phyloP scores from a whole-genome alignment of 2,113 vertebrate species.

The Pseudolaguvia tuberculata region DNA sequence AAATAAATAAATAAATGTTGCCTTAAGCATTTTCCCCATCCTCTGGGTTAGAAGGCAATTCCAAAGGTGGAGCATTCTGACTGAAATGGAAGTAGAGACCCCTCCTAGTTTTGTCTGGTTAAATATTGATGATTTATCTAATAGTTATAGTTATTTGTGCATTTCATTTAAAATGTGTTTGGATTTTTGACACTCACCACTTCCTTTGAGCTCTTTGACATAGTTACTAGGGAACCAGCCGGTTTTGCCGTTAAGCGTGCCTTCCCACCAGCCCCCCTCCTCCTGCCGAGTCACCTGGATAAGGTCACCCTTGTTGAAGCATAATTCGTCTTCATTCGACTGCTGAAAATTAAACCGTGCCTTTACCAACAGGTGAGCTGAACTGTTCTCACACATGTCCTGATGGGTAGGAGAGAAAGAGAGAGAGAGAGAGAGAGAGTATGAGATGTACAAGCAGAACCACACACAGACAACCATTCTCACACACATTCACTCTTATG shows the following conservation, averaged over 20 bases:
- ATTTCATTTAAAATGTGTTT: neutral
- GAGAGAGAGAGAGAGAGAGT: neutral
- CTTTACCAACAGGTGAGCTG: conserved; percentile 80
- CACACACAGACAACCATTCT: no score
- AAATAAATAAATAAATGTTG: no score
- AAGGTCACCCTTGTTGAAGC: conserved; percentile 90
- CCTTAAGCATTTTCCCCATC: neutral
- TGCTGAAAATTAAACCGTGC: conserved; percentile 93
- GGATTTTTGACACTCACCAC: conserved; percentile 69
- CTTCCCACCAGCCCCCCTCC: conserved; percentile 98
- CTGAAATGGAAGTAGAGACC: neutral
- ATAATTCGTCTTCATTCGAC: conserved; percentile 95
- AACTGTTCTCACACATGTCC: conserved; percentile 95
- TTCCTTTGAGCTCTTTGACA: conserved; percentile 88
- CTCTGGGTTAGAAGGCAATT: neutral
- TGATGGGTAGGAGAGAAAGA: conserved; percentile 49
- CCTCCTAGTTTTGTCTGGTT: neutral
- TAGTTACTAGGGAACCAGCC: conserved; percentile 99
- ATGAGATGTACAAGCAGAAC: neutral
- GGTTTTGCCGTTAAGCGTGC: conserved; percentile 78
- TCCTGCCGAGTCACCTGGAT: conserved; percentile 90
- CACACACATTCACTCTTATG: no score
- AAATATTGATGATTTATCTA: neutral
- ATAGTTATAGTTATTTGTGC: neutral
- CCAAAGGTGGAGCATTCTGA: neutral